Base-by-base conservation (phyloP, 2,797 vertebrate species). In the Cichlasoma orientale region DNA sequence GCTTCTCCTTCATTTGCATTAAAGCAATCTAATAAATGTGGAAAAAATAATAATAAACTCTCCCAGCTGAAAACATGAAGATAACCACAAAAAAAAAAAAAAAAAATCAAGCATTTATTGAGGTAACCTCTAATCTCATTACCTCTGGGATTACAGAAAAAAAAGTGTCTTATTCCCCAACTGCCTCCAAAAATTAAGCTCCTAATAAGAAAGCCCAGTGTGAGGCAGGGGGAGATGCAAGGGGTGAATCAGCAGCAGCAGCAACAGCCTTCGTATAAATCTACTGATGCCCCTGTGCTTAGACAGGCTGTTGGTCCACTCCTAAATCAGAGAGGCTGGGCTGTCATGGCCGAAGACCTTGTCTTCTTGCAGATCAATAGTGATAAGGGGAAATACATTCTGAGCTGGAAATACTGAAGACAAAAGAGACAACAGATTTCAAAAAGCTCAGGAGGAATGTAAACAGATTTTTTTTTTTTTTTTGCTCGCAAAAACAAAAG, bases 321-420 rank as follows among this genome's bases (percentile, higher is more conserved):
- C 77, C 75, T 90, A 93, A 93, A 94, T 94, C 90, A 93, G 86
- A 88, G 75, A 81, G 88, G 78, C 89, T 72, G 55, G 70, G 58
- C 85, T 90, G 89, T 88, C 88, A 84, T 14, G 33, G 71, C 74
- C 79, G 69, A 72, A 90, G 87, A 90, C 87, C 85, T 88, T 87
- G 88, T 89, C 89, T 88, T 83, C 79, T 75, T 54, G 68, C 85
- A 87, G 90, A 93, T 94, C 93, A 90, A 89, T 92, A 87, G 84
- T 79, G 86, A 92, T 91, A 87, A 92, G 74, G 69, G 75, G 68
- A 80, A 92, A 89, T 90, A 88, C 55, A 86, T 90, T 91, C 87
- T 18, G 3, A 84, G 82, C 83, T 69, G 77, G 82, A 88, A 90
- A 87, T 76, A 86, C 82, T 29, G 75, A 80, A 87, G 78, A 82